Conservation (phyloP, 2,797 vertebrate genomes). For the Characodon lateralis region DNA sequence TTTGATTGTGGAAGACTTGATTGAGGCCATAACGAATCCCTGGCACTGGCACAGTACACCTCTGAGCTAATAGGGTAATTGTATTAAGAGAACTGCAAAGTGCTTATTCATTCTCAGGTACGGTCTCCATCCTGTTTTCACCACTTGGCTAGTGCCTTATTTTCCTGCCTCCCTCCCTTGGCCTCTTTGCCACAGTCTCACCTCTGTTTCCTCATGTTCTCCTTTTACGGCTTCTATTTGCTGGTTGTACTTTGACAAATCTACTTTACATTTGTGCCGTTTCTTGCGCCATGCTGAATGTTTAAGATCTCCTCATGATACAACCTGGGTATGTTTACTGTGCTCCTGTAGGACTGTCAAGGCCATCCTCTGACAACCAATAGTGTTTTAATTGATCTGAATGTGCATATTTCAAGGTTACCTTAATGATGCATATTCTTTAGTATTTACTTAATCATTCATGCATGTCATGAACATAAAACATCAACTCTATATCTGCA, state of each 20-base stretch:
- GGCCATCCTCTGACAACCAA: background rate
- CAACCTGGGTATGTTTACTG: background rate
- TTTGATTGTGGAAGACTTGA: constrained; percentile 46
- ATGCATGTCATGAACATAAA: background rate
- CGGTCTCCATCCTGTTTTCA: constrained; percentile 36
- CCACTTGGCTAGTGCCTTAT: constrained; percentile 24
- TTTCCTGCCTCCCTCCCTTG: constrained; percentile 24
- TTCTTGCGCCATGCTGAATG: constrained; percentile 25
- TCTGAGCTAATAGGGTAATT: constrained; percentile 64
- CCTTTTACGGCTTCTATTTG: background rate
- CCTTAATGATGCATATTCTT: background rate
- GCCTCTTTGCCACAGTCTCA: constrained; percentile 48
- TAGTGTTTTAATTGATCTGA: background rate
- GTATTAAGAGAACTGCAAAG: constrained; percentile 51
- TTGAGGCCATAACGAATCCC: constrained; percentile 64
- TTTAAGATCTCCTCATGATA: constrained; percentile 24
- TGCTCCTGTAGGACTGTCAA: constrained; percentile 16
- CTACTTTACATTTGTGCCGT: background rate
- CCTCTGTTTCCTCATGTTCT: constrained; percentile 51
- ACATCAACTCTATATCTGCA: no score
- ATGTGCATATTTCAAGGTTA: background rate
- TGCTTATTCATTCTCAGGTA: constrained; percentile 63
- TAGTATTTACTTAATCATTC: background rate
- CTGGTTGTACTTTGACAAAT: constrained; percentile 23
- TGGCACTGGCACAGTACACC: constrained; percentile 28